Percentiles rank a stretch among this genome's conserved stretches.
Evolutionary conservation across 1,140 invertebrate genomes (phyloP).

Genomic region (Coptotermes formosanus): DNA sequence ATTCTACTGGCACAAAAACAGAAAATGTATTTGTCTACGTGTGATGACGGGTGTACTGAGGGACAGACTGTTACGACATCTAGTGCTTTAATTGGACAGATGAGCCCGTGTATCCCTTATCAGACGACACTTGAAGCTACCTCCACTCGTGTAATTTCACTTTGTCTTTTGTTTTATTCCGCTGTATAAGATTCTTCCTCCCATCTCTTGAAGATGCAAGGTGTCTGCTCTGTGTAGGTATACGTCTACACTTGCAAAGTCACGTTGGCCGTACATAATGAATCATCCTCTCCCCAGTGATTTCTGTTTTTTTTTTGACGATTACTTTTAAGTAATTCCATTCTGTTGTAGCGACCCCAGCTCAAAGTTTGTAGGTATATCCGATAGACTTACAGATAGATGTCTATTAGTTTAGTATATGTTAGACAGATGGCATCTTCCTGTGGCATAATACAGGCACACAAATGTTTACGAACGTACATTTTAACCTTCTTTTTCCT

Average conservation of each 20-base stretch:
- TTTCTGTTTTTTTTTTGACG: background rate
- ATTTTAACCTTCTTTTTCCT: background rate
- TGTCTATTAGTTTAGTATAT: background rate
- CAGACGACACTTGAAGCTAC: background rate
- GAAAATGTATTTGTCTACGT: background rate
- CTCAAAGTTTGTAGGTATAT: background rate
- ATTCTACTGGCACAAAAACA: no score
- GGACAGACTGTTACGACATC: background rate
- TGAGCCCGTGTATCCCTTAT: background rate
- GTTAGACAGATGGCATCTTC: background rate
- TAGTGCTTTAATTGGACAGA: constrained; percentile 8
- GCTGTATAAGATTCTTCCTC: background rate
- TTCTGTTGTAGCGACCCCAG: background rate
- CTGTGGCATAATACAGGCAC: background rate
- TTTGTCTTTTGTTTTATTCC: background rate
- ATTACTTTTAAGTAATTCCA: background rate
- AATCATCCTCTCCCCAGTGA: background rate
- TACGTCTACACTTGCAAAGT: background rate
- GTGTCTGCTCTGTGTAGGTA: background rate
- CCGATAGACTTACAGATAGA: background rate
- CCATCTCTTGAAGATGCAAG: background rate
- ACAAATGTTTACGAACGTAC: background rate
- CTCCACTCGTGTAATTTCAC: background rate
- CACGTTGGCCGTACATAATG: background rate
- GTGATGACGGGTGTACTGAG: background rate